A percentile compares a stretch with the other conserved stretches of the same genome.
Evolutionary conservation across 2,797 vertebrate genomes (phyloP).

Genomic region (Danio jaintianensis): DNA sequence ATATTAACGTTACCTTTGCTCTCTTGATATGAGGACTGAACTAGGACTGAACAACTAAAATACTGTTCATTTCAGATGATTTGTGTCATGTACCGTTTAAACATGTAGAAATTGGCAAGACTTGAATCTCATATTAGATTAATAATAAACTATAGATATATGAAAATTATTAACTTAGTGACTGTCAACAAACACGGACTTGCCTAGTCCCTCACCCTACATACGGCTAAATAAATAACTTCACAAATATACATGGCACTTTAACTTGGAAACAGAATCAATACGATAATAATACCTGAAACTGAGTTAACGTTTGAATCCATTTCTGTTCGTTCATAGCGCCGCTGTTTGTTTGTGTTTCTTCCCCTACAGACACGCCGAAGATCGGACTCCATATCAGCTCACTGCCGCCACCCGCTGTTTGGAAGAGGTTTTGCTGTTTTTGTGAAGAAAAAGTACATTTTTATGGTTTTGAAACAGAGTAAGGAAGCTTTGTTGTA

Average conservation of each 20-base stretch:
- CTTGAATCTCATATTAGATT: too few species aligned
- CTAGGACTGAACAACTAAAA: not conserved
- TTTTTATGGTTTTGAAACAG: too few species aligned
- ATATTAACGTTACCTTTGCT: not conserved
- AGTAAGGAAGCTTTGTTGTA: too few species aligned
- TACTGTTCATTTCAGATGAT: too few species aligned
- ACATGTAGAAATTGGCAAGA: not conserved
- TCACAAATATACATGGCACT: not conserved
- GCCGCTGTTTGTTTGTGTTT: conserved; percentile 15
- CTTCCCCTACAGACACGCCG: not conserved
- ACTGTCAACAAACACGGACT: not conserved
- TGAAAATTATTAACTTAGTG: not conserved
- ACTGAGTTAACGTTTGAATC: conserved; percentile 63
- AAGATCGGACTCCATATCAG: not conserved
- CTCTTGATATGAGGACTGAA: not conserved
- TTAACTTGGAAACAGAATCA: not conserved
- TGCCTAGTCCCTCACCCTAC: not conserved
- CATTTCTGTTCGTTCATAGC: conserved; percentile 68
- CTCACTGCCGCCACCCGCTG: conserved; percentile 9
- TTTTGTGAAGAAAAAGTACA: too few species aligned
- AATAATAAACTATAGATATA: not conserved
- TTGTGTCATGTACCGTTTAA: too few species aligned
- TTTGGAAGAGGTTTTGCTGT: not conserved
- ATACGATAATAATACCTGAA: conserved; percentile 73
- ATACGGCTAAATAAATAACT: not conserved